A percentile compares a stretch with the other conserved stretches of the same genome.
These are phyloP conservation scores for Drosophila micromelanica DNA, from an alignment of 1,140 invertebrate genomes.

Conservation along the genomic window DNA sequence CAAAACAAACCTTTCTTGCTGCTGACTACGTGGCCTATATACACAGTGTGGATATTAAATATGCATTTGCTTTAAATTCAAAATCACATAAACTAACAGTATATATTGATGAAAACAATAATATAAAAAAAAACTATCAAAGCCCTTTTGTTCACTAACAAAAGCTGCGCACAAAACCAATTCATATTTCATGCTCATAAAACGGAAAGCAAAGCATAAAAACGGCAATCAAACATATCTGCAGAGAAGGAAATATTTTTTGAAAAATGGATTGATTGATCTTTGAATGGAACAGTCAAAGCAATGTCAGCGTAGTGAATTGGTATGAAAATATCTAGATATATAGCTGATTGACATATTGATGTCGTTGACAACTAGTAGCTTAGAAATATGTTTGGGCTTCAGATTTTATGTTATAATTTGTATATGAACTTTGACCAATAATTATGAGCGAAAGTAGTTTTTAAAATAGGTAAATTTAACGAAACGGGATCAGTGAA, in stretches of 20 bases:
- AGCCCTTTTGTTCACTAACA: conserved; percentile 11
- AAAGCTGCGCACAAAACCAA: conserved; percentile 23
- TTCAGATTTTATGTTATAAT: not conserved
- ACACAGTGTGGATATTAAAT: not conserved
- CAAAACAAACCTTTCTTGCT: conserved; percentile 11
- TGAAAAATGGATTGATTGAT: conserved; percentile 33
- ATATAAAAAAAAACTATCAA: not conserved
- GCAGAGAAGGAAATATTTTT: conserved; percentile 25
- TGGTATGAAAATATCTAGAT: conserved; percentile 5
- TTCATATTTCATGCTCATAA: conserved; percentile 32
- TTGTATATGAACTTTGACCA: not conserved
- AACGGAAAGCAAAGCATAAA: conserved; percentile 8
- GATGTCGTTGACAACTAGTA: not conserved
- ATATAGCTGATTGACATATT: not conserved
- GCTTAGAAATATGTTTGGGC: too few species aligned
- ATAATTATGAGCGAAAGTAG: too few species aligned
- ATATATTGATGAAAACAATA: not conserved
- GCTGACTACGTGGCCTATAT: conserved; percentile 14
- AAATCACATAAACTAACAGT: not conserved
- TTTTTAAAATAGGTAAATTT: too few species aligned
- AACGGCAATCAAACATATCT: conserved; percentile 24
- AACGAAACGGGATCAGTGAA: too few species aligned
- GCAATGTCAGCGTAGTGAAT: conserved; percentile 25
- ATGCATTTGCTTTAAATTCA: not conserved
- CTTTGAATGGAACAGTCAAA: conserved; percentile 46